A percentile compares a stretch with the other conserved stretches of the same genome.
phyloP scores from a whole-genome alignment of 2,797 vertebrate species.

The Tapirus indicus region DNA sequence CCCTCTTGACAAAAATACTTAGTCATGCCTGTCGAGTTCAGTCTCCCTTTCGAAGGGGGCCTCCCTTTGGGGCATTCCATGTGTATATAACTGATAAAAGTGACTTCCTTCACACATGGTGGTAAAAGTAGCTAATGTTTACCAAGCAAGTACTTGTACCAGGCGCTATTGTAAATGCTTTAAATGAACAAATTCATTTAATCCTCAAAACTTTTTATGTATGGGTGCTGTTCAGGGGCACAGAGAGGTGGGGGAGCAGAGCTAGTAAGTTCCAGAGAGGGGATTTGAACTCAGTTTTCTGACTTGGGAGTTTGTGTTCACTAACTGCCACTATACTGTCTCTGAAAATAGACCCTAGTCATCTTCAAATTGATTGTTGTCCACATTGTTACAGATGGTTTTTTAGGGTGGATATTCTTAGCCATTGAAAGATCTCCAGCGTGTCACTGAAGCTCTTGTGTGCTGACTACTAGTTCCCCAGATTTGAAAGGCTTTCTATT shows the following conservation, averaged over 20 bases:
- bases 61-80: neutral
- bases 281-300: slow-evolving; percentile 21
- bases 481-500: neutral
- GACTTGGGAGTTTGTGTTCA: neutral
- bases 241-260: neutral
- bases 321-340: neutral
- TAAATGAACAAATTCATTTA: neutral
- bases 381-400: neutral
- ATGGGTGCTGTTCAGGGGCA: neutral
- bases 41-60: neutral
- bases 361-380: neutral
- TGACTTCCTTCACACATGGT: neutral
- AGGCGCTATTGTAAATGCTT: neutral
- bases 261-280: neutral
- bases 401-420: neutral
- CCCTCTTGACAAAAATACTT: neutral
- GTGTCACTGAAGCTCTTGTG: neutral
- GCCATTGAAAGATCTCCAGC: neutral
- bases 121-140: neutral
- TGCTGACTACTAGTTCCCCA: neutral
- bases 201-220: neutral
- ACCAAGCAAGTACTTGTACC: neutral
- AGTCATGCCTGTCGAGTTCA: neutral
- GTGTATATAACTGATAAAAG: neutral
- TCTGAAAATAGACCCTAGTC: slow-evolving; percentile 30